These are phyloP conservation scores for Formica aserva DNA, from an alignment of 2,888 invertebrate species.

Conservation along the genomic window DNA sequence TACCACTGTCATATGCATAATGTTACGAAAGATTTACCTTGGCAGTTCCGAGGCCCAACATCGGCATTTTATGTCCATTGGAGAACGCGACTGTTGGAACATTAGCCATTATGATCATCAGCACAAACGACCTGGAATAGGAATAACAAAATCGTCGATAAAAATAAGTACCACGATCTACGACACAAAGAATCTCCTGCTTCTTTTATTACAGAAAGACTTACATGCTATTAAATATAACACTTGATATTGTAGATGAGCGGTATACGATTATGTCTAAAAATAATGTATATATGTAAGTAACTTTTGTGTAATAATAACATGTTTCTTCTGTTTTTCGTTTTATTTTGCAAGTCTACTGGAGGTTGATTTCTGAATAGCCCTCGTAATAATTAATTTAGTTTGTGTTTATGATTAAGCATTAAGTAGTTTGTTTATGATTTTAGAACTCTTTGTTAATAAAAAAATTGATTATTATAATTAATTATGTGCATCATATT, in stretches of 20 bases:
- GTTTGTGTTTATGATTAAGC: neutral
- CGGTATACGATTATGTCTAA: neutral
- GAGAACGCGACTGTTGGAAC: constrained; percentile 81
- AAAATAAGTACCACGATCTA: neutral
- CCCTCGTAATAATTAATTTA: neutral
- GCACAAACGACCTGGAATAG: neutral
- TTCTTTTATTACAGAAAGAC: neutral
- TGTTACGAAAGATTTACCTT: constrained; percentile 76
- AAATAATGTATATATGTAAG: too few species aligned
- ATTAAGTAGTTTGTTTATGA: neutral
- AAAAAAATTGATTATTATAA: neutral
- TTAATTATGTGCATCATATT: neutral
- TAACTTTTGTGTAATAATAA: too few species aligned
- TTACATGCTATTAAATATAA: neutral
- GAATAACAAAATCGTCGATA: neutral
- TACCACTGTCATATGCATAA: neutral
- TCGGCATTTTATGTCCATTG: constrained; percentile 84
- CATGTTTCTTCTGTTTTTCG: too few species aligned
- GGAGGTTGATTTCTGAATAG: too few species aligned
- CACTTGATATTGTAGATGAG: neutral
- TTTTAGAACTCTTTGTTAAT: neutral
- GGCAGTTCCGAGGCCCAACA: constrained; percentile 85
- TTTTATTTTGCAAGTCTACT: too few species aligned
- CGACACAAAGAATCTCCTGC: neutral
- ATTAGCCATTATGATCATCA: constrained; percentile 55